phyloP scores from a whole-genome alignment of 2,888 invertebrate species.

The Strigamia transsilvanica region DNA sequence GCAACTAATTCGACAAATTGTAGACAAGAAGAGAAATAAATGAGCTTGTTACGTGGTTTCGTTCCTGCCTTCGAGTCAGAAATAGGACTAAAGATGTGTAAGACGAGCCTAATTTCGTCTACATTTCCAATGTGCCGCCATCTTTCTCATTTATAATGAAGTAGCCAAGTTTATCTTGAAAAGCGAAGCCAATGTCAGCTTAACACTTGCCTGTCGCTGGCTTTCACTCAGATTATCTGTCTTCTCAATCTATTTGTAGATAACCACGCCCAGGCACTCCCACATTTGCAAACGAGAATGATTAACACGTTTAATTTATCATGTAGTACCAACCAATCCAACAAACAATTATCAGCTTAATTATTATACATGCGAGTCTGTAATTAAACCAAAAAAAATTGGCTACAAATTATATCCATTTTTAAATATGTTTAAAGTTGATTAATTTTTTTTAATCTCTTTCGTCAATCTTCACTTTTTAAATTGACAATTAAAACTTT shows the following conservation, averaged over 20 bases:
- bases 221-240: background rate
- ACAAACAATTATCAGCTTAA: constrained; percentile 28
- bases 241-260: constrained; percentile 19
- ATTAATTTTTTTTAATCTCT: no score
- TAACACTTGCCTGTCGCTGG: background rate
- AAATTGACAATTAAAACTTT: no score
- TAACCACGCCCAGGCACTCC: constrained; percentile 20
- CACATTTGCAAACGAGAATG: constrained; percentile 23
- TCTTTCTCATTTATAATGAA: background rate
- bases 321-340: constrained; percentile 11
- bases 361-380: background rate
- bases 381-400: background rate
- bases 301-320: constrained; percentile 24
- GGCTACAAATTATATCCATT: background rate
- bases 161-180: background rate
- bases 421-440: no score
- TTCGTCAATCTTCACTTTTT: no score
- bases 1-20: constrained; percentile 40
- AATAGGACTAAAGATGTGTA: constrained; percentile 13
- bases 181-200: background rate
- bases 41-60: constrained; percentile 41
- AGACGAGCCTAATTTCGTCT: background rate
- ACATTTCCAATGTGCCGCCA: background rate
- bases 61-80: constrained; percentile 6
- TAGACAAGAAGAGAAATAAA: constrained; percentile 7